Base-by-base conservation (phyloP, 1,140 invertebrate species). In the Pteromalus puparum region DNA sequence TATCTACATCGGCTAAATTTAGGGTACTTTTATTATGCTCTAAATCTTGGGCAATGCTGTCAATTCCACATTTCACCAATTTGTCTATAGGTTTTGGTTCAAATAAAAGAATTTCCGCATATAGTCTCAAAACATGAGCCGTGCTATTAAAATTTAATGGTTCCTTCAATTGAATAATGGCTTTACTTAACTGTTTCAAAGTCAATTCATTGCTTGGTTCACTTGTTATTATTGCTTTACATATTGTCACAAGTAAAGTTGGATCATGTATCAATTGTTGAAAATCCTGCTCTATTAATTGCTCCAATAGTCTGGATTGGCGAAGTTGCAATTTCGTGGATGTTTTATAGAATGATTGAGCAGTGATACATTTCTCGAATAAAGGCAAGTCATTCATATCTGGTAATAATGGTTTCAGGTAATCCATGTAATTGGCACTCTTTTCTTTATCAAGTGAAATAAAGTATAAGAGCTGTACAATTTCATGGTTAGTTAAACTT, bases 1-100 rank as follows among this genome's bases (percentile, higher is more conserved):
- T 85, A 42, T 85, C 85, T 1, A 89, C 9, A 80, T 89, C 87
- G 85, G 87, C 86, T 6, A 87, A 9, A 73, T 34, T 81, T 48
- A 85, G 15, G 24, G 21, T 68, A 7, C 1, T 18, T 42, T 15
- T 12, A 30, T 42, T 30, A n/a, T 78, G 9, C 9, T 28, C 28
- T 12, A 46, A 12, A 81, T 80, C 30, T 3, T 74, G 26, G 15
- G 4, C n/a, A 48, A 84, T 38, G n/a, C n/a, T 12, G 68, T 74
- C 10, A 18, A 87, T 81, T 21, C 70, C 46, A 79, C 86, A 80
- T 72, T 68, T 13, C 46, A 84, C 68, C 15, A 88, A 26, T 67
- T 61, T 74, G 5, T 79, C 24, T 26, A 85, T 21, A 9, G 85
- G 83, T 30, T 84, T 38, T n/a, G 24, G 6, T 15, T 87, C 24